Evolutionary conservation across 2,113 vertebrate species (phyloP).

Genomic region (Heptranchias perlo): DNA sequence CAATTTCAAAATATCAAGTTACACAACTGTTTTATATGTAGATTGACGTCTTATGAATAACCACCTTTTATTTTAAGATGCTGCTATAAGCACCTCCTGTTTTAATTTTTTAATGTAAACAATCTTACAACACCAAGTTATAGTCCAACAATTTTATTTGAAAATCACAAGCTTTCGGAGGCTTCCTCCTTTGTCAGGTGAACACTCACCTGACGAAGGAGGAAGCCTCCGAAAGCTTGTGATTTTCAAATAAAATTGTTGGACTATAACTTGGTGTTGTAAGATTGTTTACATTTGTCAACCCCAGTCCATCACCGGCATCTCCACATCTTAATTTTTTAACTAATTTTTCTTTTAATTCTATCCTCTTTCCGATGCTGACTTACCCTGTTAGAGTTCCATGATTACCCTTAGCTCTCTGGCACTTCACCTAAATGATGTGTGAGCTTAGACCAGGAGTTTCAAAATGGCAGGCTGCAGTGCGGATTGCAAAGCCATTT

Average conservation of each 20-base stretch:
- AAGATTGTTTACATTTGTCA: too few relatives aligned
- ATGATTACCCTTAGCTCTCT: too few relatives aligned
- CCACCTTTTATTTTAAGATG: not conserved
- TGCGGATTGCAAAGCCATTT: not conserved
- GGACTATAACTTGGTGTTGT: too few relatives aligned
- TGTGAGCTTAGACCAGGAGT: not conserved
- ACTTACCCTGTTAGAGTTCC: too few relatives aligned
- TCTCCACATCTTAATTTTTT: not conserved
- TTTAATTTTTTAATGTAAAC: not conserved
- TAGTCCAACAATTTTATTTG: too few relatives aligned
- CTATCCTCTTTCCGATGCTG: not conserved
- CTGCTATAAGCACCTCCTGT: not conserved
- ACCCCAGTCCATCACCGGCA: too few relatives aligned
- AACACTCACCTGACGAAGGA: too few relatives aligned
- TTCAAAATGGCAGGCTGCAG: not conserved
- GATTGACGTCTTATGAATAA: not conserved
- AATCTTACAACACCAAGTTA: too few relatives aligned
- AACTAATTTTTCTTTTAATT: not conserved
- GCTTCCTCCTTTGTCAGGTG: too few relatives aligned
- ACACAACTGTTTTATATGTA: not conserved
- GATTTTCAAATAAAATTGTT: too few relatives aligned
- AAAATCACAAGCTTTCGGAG: too few relatives aligned
- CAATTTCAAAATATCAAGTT: constrained; percentile 24
- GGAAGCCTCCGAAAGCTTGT: too few relatives aligned
- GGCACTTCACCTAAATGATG: not conserved